Evolutionary conservation across 2,113 vertebrate species (phyloP).

Genomic region (Oncorhynchus keta): DNA sequence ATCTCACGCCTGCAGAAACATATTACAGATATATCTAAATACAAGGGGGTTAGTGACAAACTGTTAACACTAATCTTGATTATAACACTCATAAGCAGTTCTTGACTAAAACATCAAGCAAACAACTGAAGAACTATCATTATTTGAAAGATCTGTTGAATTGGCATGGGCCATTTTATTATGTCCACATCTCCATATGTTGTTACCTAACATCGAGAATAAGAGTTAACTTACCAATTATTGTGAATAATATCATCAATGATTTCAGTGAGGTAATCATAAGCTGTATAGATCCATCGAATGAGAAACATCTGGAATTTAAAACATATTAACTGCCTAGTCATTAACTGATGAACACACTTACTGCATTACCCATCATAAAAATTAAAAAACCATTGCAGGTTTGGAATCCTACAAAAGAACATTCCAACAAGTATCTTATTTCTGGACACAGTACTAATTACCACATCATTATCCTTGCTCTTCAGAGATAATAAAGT

Average conservation of each 20-base stretch:
- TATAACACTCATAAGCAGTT: no score
- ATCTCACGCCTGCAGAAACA: constrained; percentile 87
- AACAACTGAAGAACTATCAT: no score
- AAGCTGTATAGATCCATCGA: constrained; percentile 83
- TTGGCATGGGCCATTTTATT: no score
- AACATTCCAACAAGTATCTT: background rate
- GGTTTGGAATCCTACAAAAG: background rate
- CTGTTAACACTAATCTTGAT: no score
- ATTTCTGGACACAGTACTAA: background rate
- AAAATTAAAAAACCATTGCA: background rate
- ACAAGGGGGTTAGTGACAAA: no score
- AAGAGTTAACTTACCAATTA: constrained; percentile 82
- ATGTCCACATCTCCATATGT: no score
- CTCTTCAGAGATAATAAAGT: background rate
- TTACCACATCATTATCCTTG: background rate
- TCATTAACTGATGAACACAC: no score
- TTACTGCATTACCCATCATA: background rate
- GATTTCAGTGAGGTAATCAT: constrained; percentile 82
- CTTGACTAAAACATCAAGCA: no score
- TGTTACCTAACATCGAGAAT: background rate
- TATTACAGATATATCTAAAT: no score
- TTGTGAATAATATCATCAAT: constrained; percentile 88
- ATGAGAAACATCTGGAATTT: constrained; percentile 85
- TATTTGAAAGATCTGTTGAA: no score
- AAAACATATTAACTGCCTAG: background rate